Evolutionary conservation across 2,797 vertebrate species (phyloP).

Genomic region (Acanthiza pusilla): DNA sequence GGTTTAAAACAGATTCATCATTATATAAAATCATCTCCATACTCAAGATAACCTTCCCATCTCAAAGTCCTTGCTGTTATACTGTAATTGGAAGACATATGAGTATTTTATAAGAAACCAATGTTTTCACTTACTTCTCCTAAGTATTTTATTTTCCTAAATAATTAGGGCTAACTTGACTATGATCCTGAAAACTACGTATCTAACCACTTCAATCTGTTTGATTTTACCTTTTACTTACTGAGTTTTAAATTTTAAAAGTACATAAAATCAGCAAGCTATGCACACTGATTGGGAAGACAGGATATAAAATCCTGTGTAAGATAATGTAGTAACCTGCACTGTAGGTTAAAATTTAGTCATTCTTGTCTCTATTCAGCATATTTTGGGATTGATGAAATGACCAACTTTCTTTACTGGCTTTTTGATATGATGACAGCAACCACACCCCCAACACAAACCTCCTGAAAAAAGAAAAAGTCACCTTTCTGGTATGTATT

Average conservation of each 20-base stretch:
- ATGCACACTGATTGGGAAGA: background rate
- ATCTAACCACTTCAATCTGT: background rate
- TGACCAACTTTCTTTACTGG: background rate
- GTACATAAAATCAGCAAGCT: background rate
- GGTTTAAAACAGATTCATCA: background rate
- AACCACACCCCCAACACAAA: background rate
- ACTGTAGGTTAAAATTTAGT: background rate
- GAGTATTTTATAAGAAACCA: background rate
- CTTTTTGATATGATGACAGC: background rate
- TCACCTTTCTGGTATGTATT: background rate
- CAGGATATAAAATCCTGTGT: background rate
- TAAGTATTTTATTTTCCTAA: background rate
- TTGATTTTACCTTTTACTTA: background rate
- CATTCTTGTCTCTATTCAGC: background rate
- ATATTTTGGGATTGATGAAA: background rate
- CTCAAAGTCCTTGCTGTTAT: background rate
- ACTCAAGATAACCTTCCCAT: background rate
- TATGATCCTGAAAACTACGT: background rate
- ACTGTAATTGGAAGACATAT: background rate
- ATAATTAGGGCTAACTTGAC: background rate
- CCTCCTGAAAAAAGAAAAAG: background rate
- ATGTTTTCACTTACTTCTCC: background rate
- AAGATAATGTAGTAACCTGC: background rate
- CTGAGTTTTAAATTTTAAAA: background rate
- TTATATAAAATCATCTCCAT: background rate